Conservation (phyloP, 2,113 vertebrate species). For the Alosa alosa region DNA sequence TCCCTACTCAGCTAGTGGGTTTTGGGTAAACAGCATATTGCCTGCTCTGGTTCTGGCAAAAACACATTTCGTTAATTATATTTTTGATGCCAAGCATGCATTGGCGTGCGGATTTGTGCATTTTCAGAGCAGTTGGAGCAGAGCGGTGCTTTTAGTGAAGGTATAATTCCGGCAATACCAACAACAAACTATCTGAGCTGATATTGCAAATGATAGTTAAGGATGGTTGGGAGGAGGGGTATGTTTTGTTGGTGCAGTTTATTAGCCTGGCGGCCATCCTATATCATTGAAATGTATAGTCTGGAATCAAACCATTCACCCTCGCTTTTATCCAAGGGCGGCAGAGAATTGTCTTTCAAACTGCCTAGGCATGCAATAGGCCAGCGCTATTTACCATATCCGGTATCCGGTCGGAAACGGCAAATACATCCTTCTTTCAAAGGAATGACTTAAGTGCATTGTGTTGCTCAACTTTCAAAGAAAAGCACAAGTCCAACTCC, state of each 20-base stretch:
- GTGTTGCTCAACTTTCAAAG: too few species aligned
- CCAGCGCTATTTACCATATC: too few species aligned
- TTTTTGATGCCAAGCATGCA: conserved; percentile 66
- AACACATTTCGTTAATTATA: conserved; percentile 66
- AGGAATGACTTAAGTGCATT: too few species aligned
- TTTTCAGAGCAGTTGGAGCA: background rate
- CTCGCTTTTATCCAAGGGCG: too few species aligned
- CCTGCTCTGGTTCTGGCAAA: conserved; percentile 64
- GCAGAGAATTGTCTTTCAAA: too few species aligned
- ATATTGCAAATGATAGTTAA: background rate
- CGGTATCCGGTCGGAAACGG: too few species aligned
- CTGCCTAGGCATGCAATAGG: too few species aligned
- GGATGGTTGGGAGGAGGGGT: background rate
- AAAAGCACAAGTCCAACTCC: too few species aligned
- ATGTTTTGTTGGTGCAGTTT: background rate
- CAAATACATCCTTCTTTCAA: too few species aligned
- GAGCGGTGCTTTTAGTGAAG: background rate
- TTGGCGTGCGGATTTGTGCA: conserved; percentile 42
- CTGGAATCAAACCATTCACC: too few species aligned
- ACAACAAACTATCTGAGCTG: background rate
- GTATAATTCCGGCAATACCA: background rate
- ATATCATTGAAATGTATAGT: too few species aligned
- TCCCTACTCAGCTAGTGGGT: conserved; percentile 48
- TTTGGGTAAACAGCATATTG: conserved; percentile 63
- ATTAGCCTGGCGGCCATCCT: too few species aligned